These are phyloP conservation scores for Tenodera sinensis DNA, from an alignment of 2,888 invertebrate genomes.

Conservation along the genomic window DNA sequence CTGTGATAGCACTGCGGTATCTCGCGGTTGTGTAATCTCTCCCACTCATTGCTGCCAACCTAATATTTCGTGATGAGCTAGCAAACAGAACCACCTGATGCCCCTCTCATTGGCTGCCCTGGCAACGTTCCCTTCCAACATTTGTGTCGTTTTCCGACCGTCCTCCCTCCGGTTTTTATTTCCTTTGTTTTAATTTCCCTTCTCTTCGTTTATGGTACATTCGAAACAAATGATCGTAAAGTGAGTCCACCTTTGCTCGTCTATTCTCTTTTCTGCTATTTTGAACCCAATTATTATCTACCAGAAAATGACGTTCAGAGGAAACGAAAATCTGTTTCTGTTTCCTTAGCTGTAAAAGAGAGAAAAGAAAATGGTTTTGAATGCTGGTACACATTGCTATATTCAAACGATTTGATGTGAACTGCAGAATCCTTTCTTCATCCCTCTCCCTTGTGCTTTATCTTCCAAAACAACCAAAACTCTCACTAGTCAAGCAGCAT, in stretches of 20 bases:
- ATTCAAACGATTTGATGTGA: too few relatives aligned
- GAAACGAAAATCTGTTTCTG: not conserved
- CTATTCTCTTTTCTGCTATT: not conserved
- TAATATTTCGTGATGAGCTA: not conserved
- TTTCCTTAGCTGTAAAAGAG: too few relatives aligned
- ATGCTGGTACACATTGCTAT: too few relatives aligned
- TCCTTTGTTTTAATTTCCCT: not conserved
- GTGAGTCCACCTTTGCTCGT: not conserved
- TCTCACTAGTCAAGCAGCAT: too few relatives aligned
- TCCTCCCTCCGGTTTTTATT: not conserved
- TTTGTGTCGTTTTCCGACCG: not conserved
- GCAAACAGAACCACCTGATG: not conserved
- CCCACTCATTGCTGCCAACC: not conserved
- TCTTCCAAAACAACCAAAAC: too few relatives aligned
- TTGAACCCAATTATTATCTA: not conserved
- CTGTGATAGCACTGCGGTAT: not conserved
- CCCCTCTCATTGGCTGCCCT: not conserved
- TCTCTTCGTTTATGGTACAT: not conserved
- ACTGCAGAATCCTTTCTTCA: too few relatives aligned
- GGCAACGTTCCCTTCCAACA: not conserved
- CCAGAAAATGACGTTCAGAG: not conserved
- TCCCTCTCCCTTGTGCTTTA: too few relatives aligned
- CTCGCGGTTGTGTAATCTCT: not conserved
- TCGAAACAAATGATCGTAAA: not conserved
- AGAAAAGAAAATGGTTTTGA: too few relatives aligned